Conservation (phyloP, 2,797 vertebrate species). For the Xyrichtys novacula region DNA sequence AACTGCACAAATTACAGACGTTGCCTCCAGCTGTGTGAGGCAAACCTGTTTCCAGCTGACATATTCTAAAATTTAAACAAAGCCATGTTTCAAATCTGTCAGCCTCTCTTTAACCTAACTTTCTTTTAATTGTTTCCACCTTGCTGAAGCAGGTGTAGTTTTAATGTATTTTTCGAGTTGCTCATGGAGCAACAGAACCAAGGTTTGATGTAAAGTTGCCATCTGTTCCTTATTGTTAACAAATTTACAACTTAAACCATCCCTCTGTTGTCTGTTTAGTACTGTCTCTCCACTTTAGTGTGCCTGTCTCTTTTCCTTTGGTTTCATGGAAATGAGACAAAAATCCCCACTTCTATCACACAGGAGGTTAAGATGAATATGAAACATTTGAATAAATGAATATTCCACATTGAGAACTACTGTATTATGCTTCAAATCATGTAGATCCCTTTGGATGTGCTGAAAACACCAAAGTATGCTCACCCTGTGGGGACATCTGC, state of each 20-base stretch:
- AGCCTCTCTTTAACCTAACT: slow-evolving; percentile 40
- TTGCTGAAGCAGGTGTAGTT: slow-evolving; percentile 45
- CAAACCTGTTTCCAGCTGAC: slow-evolving; percentile 24
- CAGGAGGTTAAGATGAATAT: slow-evolving; percentile 29
- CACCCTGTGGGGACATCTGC: neutral
- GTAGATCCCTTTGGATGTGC: slow-evolving; percentile 3
- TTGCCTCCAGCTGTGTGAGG: slow-evolving; percentile 35
- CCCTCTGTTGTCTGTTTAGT: neutral
- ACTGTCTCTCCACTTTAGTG: neutral
- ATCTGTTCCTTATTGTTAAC: slow-evolving; percentile 6
- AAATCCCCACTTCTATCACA: slow-evolving; percentile 5
- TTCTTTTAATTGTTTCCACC: slow-evolving; percentile 46
- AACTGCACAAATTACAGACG: slow-evolving; percentile 20
- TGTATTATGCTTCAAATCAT: slow-evolving; percentile 4
- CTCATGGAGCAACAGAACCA: slow-evolving; percentile 13
- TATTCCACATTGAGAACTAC: slow-evolving; percentile 4
- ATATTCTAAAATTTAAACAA: slow-evolving; percentile 47
- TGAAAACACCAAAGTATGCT: slow-evolving; percentile 16
- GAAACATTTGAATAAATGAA: slow-evolving; percentile 39
- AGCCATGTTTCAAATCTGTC: slow-evolving; percentile 30
- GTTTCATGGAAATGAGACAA: slow-evolving; percentile 35
- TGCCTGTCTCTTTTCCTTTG: slow-evolving; percentile 8
- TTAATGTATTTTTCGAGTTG: slow-evolving; percentile 64
- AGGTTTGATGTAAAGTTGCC: slow-evolving; percentile 28
- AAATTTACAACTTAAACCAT: neutral